A percentile compares a stretch with the other conserved stretches of the same genome.
Conservation (phyloP, 2,797 vertebrate species). For the Babyrousa celebensis region DNA sequence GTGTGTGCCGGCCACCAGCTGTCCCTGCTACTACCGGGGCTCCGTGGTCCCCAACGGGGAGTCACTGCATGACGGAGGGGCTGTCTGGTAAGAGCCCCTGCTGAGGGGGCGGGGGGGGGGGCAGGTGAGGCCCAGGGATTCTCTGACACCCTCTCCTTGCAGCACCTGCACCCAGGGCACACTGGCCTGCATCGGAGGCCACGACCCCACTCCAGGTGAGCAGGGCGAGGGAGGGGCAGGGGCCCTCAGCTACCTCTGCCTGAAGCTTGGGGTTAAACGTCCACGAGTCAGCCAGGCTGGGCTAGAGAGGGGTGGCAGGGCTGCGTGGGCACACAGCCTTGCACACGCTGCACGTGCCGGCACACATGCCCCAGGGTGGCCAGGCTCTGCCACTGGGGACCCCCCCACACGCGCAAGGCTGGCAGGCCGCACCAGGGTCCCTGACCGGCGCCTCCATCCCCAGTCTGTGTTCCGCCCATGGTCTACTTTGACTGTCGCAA, state of each 20-base stretch:
- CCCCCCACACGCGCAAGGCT: not conserved
- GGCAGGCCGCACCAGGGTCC: accelerated
- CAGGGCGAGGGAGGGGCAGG: accelerated
- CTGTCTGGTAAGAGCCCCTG: constrained; percentile 92
- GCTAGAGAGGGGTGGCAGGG: too few species aligned
- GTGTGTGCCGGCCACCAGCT: constrained; percentile 92
- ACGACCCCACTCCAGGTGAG: constrained; percentile 87
- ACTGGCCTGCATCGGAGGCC: constrained; percentile 93
- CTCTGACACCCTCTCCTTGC: constrained; percentile 44
- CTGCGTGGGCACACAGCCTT: too few species aligned
- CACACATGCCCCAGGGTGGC: accelerated
- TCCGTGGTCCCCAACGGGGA: constrained; percentile 92
- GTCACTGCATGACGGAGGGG: constrained; percentile 91
- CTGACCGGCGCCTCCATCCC: not conserved
- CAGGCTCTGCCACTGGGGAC: accelerated
- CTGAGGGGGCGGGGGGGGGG: accelerated
- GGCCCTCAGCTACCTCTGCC: accelerated
- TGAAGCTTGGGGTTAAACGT: accelerated
- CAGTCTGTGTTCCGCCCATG: constrained; percentile 93
- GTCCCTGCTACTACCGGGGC: constrained; percentile 94
- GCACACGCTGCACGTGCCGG: too few species aligned
- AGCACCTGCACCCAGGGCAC: constrained; percentile 94
- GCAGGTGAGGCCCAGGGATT: too few species aligned
- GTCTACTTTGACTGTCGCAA: constrained; percentile 93
- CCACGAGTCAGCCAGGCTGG: accelerated